These are phyloP conservation scores for Horisme vitalbata DNA, from an alignment of 2,888 invertebrate genomes.

Conservation along the genomic window DNA sequence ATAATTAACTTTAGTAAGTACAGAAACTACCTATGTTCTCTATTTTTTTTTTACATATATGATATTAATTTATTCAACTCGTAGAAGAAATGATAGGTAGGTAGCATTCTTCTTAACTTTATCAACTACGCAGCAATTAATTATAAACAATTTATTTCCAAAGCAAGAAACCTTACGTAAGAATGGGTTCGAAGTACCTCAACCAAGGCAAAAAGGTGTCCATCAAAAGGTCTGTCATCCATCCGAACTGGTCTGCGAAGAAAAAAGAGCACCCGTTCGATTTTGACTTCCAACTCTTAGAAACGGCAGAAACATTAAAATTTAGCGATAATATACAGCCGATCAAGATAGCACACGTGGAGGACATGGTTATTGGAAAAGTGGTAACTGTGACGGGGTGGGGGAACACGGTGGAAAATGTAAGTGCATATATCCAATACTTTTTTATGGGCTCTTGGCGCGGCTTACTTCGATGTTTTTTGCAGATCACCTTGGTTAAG, in stretches of 20 bases:
- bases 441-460: too few species aligned
- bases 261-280: slow-evolving; percentile 70
- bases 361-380: slow-evolving; percentile 71
- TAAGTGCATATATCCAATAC: too few species aligned
- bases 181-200: slow-evolving; percentile 65
- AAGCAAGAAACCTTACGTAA: slow-evolving; percentile 65
- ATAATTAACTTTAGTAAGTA: too few species aligned
- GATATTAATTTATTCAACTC: too few species aligned
- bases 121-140: neutral
- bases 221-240: slow-evolving; percentile 50
- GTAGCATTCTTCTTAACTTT: neutral
- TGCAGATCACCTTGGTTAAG: too few species aligned
- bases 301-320: slow-evolving; percentile 52
- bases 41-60: too few species aligned
- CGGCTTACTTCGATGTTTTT: too few species aligned
- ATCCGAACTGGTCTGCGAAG: slow-evolving; percentile 58
- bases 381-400: slow-evolving; percentile 72
- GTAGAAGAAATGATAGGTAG: too few species aligned
- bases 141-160: slow-evolving; percentile 14
- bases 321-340: slow-evolving; percentile 62
- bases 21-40: too few species aligned
- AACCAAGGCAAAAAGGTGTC: slow-evolving; percentile 53
- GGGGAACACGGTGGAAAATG: slow-evolving; percentile 73
- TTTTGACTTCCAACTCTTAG: slow-evolving; percentile 68
- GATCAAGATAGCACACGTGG: slow-evolving; percentile 63